Evolutionary conservation across 2,113 vertebrate species (phyloP), one percentile per base, ranked within the genome.

Genomic region (Elephantulus edwardii): DNA sequence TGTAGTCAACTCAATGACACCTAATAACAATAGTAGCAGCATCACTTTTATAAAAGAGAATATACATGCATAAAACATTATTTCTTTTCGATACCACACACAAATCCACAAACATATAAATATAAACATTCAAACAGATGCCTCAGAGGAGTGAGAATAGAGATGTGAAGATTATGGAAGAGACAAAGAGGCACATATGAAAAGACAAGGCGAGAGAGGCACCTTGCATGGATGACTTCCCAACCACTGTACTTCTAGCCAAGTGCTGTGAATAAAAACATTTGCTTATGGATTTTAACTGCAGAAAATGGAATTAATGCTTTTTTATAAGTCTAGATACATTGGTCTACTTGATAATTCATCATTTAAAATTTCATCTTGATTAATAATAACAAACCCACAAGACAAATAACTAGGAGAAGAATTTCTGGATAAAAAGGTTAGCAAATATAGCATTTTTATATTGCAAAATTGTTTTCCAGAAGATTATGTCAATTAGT

Each of bases 151-250:
- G 38, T 56, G 40, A 26, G 64, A 62, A 44, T 40, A 16, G 24
- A 11, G 13, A 19, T 40, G 1, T 74, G 85, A 76, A 75, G 52
- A 4, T 17, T 44, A n/a, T 6, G 8, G 13, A 58, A 20, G 35
- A 10, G 44, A 17, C 20, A 72, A 70, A 42, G 52, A 46, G 6
- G 72, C n/a, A 33, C 2, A 12, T 2, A 26, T 14, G 20, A n/a
- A 50, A 56, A 56, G 60, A 33, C 38, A 33, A 83, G 22, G 14
- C 17, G 8, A 81, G 5, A 35, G 44, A 56, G 38, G 16, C 13
- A 10, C 1, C 0, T 20, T 58, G 0, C 11, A 24, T 20, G 66
- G 60, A 12, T 7, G 40, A 2, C 1, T 1, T 6, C 38, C 17
- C 30, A 50, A 64, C 13, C 81, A 77, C 38, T 50, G 2, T 28